phyloP scores from a whole-genome alignment of 2,797 vertebrate genomes.

The Fundulus diaphanus region DNA sequence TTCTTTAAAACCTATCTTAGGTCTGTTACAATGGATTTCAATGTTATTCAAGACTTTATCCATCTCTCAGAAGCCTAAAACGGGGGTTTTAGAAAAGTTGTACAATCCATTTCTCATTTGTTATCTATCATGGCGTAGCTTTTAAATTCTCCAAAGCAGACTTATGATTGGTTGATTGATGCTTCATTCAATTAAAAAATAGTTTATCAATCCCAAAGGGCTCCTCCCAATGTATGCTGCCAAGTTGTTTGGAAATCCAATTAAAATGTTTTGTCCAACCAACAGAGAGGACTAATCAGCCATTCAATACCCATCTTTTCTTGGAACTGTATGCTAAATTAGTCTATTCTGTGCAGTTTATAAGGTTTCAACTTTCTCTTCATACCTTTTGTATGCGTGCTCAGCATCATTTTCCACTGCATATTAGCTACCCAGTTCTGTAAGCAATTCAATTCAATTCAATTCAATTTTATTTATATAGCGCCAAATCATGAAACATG shows the following conservation, averaged over 20 bases:
- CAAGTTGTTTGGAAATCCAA: not conserved
- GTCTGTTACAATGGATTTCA: not conserved
- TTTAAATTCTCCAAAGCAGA: not conserved
- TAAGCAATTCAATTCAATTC: no score
- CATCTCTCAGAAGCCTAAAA: not conserved
- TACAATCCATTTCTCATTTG: not conserved
- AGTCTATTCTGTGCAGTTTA: no score
- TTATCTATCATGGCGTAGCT: not conserved
- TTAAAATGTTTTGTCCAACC: no score
- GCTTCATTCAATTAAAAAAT: no score
- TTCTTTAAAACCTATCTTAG: not conserved
- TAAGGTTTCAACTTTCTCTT: not conserved
- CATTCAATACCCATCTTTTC: no score
- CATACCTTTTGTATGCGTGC: not conserved
- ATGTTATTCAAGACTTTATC: not conserved
- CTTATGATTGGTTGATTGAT: not conserved
- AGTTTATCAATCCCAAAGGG: no score
- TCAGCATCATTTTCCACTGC: not conserved
- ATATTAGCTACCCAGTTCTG: not conserved
- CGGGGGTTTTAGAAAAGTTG: not conserved
- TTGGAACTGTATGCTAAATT: no score
- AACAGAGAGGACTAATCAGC: not conserved
- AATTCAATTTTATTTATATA: no score
- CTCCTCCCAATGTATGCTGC: not conserved
- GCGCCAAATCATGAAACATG: no score